These are phyloP conservation scores for Holocentrus rufus DNA, from an alignment of 2,797 vertebrate species.

Conservation along the genomic window DNA sequence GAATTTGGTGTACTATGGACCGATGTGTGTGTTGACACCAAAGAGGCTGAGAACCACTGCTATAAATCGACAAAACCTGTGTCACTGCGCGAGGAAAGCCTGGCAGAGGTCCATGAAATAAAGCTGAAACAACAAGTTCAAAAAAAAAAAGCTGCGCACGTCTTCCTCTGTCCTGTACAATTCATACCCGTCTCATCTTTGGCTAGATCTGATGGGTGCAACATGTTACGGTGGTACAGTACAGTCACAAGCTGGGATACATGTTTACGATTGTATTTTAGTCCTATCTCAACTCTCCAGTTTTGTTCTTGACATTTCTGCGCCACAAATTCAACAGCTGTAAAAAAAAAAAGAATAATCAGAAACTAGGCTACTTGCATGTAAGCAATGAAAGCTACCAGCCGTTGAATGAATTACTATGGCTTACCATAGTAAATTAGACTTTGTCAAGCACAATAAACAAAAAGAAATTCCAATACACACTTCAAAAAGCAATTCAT, in stretches of 20 bases:
- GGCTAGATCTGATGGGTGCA: constrained; percentile 49
- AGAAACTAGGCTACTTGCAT: constrained; percentile 23
- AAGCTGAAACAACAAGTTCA: constrained; percentile 58
- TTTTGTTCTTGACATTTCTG: constrained; percentile 64
- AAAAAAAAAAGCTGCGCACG: constrained; percentile 50
- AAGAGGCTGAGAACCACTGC: constrained; percentile 12
- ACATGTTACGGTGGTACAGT: constrained; percentile 19
- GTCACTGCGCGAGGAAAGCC: constrained; percentile 28
- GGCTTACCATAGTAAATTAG: constrained; percentile 16
- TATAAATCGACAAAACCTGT: not conserved
- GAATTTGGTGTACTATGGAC: constrained; percentile 34
- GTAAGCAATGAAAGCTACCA: constrained; percentile 25
- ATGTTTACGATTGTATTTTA: constrained; percentile 20
- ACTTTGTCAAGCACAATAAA: constrained; percentile 27
- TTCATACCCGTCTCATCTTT: constrained; percentile 66
- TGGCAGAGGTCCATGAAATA: constrained; percentile 41
- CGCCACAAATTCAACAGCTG: constrained; percentile 7
- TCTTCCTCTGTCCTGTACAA: constrained; percentile 18
- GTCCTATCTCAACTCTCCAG: constrained; percentile 18
- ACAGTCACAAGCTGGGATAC: constrained; percentile 41
- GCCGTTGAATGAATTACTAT: constrained; percentile 2
- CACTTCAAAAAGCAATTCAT: constrained; percentile 22
- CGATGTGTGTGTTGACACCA: not conserved
- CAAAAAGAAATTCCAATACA: constrained; percentile 48
- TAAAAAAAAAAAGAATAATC: not conserved